These are phyloP conservation scores for Drosophila tristis DNA, from an alignment of 1,140 invertebrate species.

Conservation along the genomic window DNA sequence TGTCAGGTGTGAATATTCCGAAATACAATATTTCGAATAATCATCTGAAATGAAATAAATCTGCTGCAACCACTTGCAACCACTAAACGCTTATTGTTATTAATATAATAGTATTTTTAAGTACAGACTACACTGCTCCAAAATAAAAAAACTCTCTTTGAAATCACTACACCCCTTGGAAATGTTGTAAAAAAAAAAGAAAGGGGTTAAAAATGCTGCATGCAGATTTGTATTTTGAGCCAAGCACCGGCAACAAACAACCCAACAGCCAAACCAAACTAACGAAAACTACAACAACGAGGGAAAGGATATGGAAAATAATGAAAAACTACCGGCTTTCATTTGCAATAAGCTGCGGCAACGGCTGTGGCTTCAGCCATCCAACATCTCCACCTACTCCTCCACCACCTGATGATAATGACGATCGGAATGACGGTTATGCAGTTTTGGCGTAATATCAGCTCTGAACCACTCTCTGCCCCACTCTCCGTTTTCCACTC, in stretches of 20 bases:
- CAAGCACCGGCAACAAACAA: slow-evolving; percentile 8
- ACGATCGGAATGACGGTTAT: slow-evolving; percentile 2
- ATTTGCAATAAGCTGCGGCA: slow-evolving; percentile 64
- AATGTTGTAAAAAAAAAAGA: slow-evolving; percentile 9
- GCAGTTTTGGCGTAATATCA: slow-evolving; percentile 15
- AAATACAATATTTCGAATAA: no score
- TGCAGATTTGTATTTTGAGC: slow-evolving; percentile 37
- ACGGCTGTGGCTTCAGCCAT: slow-evolving; percentile 24
- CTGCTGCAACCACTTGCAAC: no score
- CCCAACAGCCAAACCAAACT: not conserved
- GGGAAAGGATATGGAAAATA: slow-evolving; percentile 50
- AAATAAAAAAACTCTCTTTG: no score
- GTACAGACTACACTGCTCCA: no score
- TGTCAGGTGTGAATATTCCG: no score
- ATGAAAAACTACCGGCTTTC: slow-evolving; percentile 60
- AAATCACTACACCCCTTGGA: no score
- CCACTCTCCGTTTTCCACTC: slow-evolving; percentile 5
- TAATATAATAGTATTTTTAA: no score
- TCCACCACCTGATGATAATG: no score
- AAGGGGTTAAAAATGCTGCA: slow-evolving; percentile 9
- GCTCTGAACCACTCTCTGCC: slow-evolving; percentile 1
- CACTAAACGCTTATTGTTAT: no score
- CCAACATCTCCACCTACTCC: not conserved
- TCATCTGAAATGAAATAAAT: no score
- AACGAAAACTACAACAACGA: not conserved